A percentile compares a stretch with the other conserved stretches of the same genome.
phyloP scores from a whole-genome alignment of 2,888 invertebrate species.

The Pheosia gnoma region DNA sequence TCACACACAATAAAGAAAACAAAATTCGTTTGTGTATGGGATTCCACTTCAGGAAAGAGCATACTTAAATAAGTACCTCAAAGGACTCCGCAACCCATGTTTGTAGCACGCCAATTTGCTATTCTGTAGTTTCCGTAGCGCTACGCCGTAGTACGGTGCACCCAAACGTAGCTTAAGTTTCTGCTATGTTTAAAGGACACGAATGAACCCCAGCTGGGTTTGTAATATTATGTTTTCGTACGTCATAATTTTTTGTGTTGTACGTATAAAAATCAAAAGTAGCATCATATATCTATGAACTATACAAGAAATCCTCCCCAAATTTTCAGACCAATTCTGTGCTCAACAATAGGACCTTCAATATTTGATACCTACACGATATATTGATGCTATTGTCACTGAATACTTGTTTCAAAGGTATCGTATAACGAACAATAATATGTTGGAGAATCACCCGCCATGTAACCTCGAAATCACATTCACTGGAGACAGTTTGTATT shows the following conservation, averaged over 20 bases:
- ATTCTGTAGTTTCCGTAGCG: neutral
- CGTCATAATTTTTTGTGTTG: too few species aligned
- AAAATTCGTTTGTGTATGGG: too few species aligned
- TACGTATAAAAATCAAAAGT: too few species aligned
- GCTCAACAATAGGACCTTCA: neutral
- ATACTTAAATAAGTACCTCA: too few species aligned
- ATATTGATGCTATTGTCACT: neutral
- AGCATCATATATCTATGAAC: too few species aligned
- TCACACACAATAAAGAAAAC: too few species aligned
- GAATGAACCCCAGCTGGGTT: neutral
- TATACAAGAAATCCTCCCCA: too few species aligned
- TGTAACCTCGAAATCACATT: neutral
- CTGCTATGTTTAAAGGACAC: too few species aligned
- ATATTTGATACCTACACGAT: neutral
- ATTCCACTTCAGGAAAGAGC: too few species aligned
- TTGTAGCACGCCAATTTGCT: neutral
- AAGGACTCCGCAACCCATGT: too few species aligned
- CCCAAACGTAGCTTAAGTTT: neutral
- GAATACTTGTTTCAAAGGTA: neutral
- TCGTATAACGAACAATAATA: neutral
- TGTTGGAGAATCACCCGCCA: neutral
- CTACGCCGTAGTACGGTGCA: conserved; percentile 3
- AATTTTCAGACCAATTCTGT: neutral
- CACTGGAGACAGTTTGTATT: neutral
- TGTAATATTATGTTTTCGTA: too few species aligned